Base-by-base conservation (phyloP, 2,113 vertebrate genomes). In the Nibea coibor region DNA sequence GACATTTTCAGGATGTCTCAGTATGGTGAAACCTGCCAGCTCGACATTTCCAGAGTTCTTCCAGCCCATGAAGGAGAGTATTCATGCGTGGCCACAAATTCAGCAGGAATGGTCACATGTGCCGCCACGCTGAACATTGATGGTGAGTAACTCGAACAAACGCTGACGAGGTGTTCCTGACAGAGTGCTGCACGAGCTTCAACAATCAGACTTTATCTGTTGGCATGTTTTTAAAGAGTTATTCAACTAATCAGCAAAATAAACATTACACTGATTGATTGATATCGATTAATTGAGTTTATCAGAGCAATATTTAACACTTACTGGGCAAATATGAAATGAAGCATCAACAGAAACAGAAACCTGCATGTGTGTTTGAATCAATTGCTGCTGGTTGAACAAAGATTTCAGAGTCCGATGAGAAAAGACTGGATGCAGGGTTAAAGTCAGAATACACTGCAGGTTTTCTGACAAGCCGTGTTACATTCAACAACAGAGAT, bases 1-100 rank as follows among this genome's bases (percentile, higher is more conserved):
- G 92, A 96, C 0, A 95, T 96, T 92, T 97, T 97, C 62, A 95
- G 91, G 92, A 98, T 99, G 96, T 97, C 97, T 90, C 97, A 96
- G 8, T 96, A 94, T 90, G 98, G 96, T 92, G 96, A 98, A 67
- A 96, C 92, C 79, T 98, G 95, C 88, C 96, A 96, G 64, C 78
- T 99, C 87, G 97, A 97, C 79, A 96, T 99, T 67, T 93, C 96
- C 76, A 96, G 94, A 93, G 97, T 95, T 68, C 96, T 94, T 61
- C 92, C 90, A 28, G 92, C 95, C 57, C 96, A 97, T 62, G 96
- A 97, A 88, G 98, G 97, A 57, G 92, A 94, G 72, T 99, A 97
- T n/a, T 97, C 96, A 16, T 98, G 97, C 83, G 95, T 97, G 20
- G 97, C 96, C 57, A 95, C 92, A 28, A 99, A 99, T 82, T 89